Evolutionary conservation across 2,797 vertebrate species (phyloP), one percentile per base, ranked within the genome.

Genomic region (Dicrostonyx torquatus): DNA sequence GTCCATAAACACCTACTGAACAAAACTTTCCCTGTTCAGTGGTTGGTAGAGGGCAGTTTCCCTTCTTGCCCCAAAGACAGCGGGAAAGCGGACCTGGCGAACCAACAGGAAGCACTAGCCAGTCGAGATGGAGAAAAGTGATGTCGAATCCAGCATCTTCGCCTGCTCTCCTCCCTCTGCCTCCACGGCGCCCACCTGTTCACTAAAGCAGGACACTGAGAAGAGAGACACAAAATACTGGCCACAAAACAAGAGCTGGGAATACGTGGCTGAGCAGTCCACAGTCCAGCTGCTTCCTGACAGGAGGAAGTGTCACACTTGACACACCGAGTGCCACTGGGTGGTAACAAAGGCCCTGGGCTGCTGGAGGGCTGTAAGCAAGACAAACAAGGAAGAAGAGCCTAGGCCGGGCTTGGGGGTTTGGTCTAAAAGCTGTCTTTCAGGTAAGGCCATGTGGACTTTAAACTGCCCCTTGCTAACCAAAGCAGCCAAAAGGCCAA

Each of bases 41-140:
- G 78, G 96, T 9, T 84, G 90, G 95, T 93, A 90, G 93, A 90
- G 88, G 95, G 96, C 92, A 95, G 94, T 91, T 96, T 95, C 91
- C 83, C 84, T 82, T 95, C 92, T 87, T 29, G 0, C 64, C 80
- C 83, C 11, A 20, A 76, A 95, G 87, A 64, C 4, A 29, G 79
- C 80, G 96, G 83, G 94, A 95, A 95, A 93, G 89, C 20, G 66
- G 50, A 62, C 95, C 92, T 90, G 92, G 95, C 73, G 95, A 83
- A 92, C 73, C 31, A 83, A 95, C 66, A 91, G 91, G 93, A 94
- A 97, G 79, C 1, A 31, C 62, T 82, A 87, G 78, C 87, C 40
- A 48, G 91, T 73, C 77, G 60, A 76, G 43, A 95, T 89, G 94
- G 90, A 93, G 86, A 58, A 70, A 50, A 90, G 76, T 75, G 75